Percentiles rank a stretch among this genome's conserved stretches.
These are phyloP conservation scores for Pica pica DNA, from an alignment of 2,113 vertebrate genomes.

Conservation along the genomic window DNA sequence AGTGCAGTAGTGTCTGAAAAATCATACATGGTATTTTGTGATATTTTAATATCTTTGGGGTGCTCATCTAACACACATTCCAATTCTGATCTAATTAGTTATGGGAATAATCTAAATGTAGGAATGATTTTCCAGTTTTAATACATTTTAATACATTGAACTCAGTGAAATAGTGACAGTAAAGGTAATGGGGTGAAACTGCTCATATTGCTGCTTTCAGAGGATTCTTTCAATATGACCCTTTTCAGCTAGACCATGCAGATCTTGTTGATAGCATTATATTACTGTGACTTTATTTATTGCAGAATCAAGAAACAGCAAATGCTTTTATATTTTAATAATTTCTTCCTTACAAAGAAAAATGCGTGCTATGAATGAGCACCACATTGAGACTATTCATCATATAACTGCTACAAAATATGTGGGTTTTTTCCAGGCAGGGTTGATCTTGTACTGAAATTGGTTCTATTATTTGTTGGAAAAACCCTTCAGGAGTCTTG, in stretches of 20 bases:
- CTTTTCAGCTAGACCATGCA: neutral
- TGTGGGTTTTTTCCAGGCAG: neutral
- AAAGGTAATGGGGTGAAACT: constrained; percentile 17
- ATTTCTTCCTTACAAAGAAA: neutral
- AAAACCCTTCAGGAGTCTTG: neutral
- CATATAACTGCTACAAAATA: neutral
- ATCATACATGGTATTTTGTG: neutral
- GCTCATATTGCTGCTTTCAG: neutral
- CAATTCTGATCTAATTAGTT: constrained; percentile 45
- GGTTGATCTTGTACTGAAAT: neutral
- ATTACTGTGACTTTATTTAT: neutral
- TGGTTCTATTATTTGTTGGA: neutral
- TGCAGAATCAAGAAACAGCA: neutral
- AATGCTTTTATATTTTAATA: neutral
- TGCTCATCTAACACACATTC: neutral
- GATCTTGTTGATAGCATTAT: neutral
- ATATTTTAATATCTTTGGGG: constrained; percentile 17
- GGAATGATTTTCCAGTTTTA: constrained; percentile 25
- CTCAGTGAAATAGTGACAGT: neutral
- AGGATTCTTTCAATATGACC: neutral
- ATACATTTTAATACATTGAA: neutral
- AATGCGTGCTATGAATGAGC: neutral
- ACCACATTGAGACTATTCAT: neutral
- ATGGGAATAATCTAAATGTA: constrained; percentile 6
- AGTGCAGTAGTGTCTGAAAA: neutral